Conservation (phyloP, 2,113 vertebrate genomes). For the Oreotragus oreotragus region DNA sequence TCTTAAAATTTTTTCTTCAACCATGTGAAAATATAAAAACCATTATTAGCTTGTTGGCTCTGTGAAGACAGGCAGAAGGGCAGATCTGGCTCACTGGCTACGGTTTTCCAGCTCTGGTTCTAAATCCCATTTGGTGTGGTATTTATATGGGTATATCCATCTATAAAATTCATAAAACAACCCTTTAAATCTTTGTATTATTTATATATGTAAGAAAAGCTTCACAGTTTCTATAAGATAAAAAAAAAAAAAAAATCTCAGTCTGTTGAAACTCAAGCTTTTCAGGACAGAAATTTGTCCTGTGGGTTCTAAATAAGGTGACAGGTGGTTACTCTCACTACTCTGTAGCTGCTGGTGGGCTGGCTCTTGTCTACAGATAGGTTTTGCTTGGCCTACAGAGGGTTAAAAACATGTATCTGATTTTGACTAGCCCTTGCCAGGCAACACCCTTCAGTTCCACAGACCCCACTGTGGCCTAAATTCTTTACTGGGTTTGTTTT, state of each 20-base stretch:
- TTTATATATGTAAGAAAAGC: constrained; percentile 31
- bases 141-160: background rate
- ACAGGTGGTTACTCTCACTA: background rate
- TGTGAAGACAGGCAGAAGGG: background rate
- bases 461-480: background rate
- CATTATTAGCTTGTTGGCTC: background rate
- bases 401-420: background rate
- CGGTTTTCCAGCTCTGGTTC: background rate
- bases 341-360: no score
- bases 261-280: background rate
- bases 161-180: background rate
- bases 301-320: constrained; percentile 24
- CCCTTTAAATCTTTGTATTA: background rate
- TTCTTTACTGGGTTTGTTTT: background rate
- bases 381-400: background rate
- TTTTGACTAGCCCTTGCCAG: background rate
- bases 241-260: background rate
- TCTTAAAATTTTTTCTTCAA: background rate
- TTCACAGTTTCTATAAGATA: constrained; percentile 33
- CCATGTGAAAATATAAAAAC: background rate
- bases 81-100: background rate
- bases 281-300: background rate
- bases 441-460: background rate
- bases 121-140: background rate
- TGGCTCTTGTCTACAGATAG: background rate